Percentiles rank a stretch among this genome's conserved stretches.
phyloP scores from a whole-genome alignment of 2,113 vertebrate species.

The Carassius carassius region DNA sequence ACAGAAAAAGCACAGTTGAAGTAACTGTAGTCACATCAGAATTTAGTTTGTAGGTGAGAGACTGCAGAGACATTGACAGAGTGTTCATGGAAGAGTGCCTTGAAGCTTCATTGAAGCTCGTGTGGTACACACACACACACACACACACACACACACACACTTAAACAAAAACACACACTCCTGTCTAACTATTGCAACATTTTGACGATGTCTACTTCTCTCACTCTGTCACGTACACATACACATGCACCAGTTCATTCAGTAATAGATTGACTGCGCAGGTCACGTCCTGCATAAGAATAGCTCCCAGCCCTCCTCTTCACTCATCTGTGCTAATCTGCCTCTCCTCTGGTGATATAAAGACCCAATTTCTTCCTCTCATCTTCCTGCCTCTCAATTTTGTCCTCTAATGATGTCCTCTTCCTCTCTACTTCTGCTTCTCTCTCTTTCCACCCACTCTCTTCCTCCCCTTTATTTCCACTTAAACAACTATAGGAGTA shows the following conservation, averaged over 20 bases:
- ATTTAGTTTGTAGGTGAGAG: slow-evolving; percentile 3
- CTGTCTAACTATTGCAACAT: not conserved
- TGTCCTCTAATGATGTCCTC: slow-evolving; percentile 36
- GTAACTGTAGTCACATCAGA: not conserved
- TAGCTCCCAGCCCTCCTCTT: slow-evolving; percentile 12
- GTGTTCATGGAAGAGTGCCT: slow-evolving; percentile 13
- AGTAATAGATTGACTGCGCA: slow-evolving; percentile 32
- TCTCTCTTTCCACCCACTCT: slow-evolving; percentile 14
- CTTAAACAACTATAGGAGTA: slow-evolving; percentile 5
- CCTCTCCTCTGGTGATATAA: slow-evolving; percentile 46
- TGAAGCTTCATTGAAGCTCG: slow-evolving; percentile 18
- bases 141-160: not conserved
- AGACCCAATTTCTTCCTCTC: slow-evolving; percentile 34
- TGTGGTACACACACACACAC: not conserved
- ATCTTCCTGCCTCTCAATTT: slow-evolving; percentile 36
- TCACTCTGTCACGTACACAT: slow-evolving; percentile 7
- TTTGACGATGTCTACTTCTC: slow-evolving; percentile 28
- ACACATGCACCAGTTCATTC: slow-evolving; percentile 10
- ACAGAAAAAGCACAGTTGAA: not conserved
- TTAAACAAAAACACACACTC: not conserved
- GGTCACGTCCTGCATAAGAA: slow-evolving; percentile 41
- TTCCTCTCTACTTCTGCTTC: slow-evolving; percentile 24
- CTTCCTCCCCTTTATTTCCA: slow-evolving; percentile 26
- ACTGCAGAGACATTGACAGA: slow-evolving; percentile 27
- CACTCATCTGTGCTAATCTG: slow-evolving; percentile 30